Conservation (phyloP, 2,113 vertebrate species). For the Oryzias curvinotus region DNA sequence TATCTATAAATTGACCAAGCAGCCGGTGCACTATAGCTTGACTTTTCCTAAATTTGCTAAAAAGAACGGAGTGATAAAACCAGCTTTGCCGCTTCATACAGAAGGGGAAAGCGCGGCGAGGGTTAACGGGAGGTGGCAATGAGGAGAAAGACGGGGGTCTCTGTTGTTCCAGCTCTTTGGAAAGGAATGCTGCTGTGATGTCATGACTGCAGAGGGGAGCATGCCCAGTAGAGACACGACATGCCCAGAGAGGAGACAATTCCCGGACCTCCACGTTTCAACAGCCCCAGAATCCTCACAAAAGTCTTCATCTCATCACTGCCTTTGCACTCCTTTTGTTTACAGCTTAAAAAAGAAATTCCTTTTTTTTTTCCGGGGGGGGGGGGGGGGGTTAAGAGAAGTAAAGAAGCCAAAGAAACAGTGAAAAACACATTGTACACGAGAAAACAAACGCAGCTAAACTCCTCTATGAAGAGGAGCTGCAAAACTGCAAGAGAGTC, state of each 20-base stretch:
- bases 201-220: slow-evolving; percentile 76
- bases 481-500: too few species aligned
- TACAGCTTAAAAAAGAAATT: too few species aligned
- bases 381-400: slow-evolving; percentile 8
- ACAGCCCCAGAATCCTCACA: slow-evolving; percentile 41
- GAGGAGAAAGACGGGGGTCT: slow-evolving; percentile 56
- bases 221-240: slow-evolving; percentile 77
- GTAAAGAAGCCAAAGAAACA: slow-evolving; percentile 34
- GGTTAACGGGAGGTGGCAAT: slow-evolving; percentile 47
- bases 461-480: too few species aligned
- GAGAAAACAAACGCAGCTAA: slow-evolving; percentile 17
- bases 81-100: slow-evolving; percentile 4
- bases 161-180: slow-evolving; percentile 71
- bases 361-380: too few species aligned
- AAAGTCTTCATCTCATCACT: not conserved
- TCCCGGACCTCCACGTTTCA: slow-evolving; percentile 54
- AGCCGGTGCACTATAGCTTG: too few species aligned
- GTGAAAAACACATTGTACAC: slow-evolving; percentile 21
- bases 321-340: too few species aligned
- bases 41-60: not conserved
- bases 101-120: slow-evolving; percentile 40
- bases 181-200: slow-evolving; percentile 80
- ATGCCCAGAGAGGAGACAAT: slow-evolving; percentile 77
- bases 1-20: too few species aligned
- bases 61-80: slow-evolving; percentile 9